Conservation (phyloP, 2,797 vertebrate genomes). For the Danio albolineatus region DNA sequence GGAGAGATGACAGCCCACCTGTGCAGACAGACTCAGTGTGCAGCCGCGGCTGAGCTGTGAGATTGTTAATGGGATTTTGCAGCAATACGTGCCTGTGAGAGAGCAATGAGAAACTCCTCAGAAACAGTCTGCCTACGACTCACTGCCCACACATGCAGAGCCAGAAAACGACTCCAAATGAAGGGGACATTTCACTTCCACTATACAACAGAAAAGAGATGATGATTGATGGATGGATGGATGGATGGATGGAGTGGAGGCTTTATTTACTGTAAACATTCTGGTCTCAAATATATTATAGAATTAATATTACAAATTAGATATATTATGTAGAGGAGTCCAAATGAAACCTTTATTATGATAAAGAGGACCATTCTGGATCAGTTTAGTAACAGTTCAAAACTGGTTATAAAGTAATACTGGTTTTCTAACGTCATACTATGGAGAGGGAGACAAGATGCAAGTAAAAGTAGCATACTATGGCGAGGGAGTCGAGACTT, state of each 20-base stretch:
- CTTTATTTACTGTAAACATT: background rate
- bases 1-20: conserved; percentile 53
- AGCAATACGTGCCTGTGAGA: conserved; percentile 42
- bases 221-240: background rate
- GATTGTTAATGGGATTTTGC: conserved; percentile 58
- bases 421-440: too few species aligned
- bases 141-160: conserved; percentile 36
- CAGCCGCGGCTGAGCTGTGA: conserved; percentile 25
- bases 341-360: too few species aligned
- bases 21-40: conserved; percentile 33
- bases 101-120: conserved; percentile 34
- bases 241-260: background rate
- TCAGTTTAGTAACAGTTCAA: too few species aligned
- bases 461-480: too few species aligned
- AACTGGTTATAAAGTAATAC: too few species aligned
- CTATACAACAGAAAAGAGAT: background rate
- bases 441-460: too few species aligned
- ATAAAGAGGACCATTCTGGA: too few species aligned
- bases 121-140: conserved; percentile 45
- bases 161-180: conserved; percentile 40
- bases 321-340: too few species aligned
- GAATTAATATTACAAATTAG: too few species aligned
- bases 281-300: background rate
- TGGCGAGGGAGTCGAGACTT: too few species aligned
- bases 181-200: background rate